phyloP scores from a whole-genome alignment of 2,113 vertebrate genomes.

The Phaethon lepturus region DNA sequence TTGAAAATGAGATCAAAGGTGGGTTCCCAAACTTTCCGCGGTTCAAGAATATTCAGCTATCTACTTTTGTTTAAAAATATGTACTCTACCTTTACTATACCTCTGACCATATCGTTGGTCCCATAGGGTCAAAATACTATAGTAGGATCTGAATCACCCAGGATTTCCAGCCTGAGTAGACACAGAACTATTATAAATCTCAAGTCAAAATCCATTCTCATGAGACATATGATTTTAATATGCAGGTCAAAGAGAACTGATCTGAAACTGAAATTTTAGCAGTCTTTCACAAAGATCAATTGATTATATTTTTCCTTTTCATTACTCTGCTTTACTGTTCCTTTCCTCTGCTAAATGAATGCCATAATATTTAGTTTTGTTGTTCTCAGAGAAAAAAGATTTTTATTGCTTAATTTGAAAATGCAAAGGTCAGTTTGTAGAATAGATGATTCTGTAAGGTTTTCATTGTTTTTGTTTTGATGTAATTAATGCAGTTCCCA shows the following conservation, averaged over 20 bases:
- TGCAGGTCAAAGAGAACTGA: background rate
- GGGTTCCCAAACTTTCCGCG: background rate
- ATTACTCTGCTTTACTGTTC: background rate
- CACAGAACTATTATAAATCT: background rate
- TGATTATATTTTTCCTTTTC: background rate
- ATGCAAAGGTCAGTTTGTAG: background rate
- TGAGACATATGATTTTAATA: background rate
- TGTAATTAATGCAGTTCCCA: background rate
- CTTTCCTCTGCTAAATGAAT: background rate
- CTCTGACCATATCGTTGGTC: background rate
- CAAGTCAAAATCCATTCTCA: background rate
- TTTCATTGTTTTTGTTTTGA: background rate
- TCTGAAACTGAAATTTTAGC: background rate
- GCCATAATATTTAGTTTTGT: background rate
- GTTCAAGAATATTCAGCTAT: background rate
- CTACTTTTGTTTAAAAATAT: background rate
- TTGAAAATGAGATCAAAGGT: background rate
- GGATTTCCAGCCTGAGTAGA: background rate
- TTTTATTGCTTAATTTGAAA: background rate
- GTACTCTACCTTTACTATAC: accelerated
- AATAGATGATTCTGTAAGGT: background rate
- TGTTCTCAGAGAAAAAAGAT: background rate
- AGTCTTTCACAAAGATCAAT: background rate
- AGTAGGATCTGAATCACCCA: background rate
- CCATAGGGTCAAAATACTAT: accelerated